phyloP scores from a whole-genome alignment of 2,113 vertebrate species.

The Oryzias javanicus region DNA sequence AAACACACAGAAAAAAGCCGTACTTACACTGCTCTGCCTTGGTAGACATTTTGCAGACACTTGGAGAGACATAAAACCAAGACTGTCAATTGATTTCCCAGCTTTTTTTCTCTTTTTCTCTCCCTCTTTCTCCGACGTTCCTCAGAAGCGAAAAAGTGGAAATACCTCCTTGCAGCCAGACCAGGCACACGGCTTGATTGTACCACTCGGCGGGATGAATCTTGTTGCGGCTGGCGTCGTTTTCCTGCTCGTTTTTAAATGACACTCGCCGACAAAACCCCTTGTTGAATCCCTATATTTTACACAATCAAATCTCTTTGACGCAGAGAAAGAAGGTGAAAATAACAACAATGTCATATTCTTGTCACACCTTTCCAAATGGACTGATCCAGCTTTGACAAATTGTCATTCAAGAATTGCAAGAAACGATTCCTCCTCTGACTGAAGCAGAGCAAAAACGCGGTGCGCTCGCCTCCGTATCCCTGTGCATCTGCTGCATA shows the following conservation, averaged over 20 bases:
- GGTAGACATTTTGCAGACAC: conserved; percentile 86
- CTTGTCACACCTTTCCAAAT: conserved; percentile 65
- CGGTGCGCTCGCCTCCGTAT: conserved; percentile 1
- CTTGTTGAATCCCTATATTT: conserved; percentile 1
- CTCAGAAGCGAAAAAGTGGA: conserved; percentile 75
- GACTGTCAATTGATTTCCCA: conserved; percentile 56
- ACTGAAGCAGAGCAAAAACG: conserved; percentile 23
- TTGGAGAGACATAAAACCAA: conserved; percentile 61
- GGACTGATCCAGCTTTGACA: conserved; percentile 76
- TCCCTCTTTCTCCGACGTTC: conserved; percentile 65
- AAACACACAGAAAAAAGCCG: conserved; percentile 14
- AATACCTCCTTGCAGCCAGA: conserved; percentile 56
- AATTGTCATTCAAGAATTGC: conserved; percentile 75
- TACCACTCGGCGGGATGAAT: conserved; percentile 67
- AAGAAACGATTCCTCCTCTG: conserved; percentile 24
- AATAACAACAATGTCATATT: neutral
- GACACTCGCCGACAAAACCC: conserved; percentile 3
- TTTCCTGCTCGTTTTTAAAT: conserved; percentile 18
- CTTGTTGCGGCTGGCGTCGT: conserved; percentile 10
- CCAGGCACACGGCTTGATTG: conserved; percentile 67
- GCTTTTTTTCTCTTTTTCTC: conserved; percentile 24
- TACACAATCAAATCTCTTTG: neutral
- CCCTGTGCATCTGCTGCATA: neutral
- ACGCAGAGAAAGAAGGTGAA: neutral
- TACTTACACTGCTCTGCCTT: conserved; percentile 98